Conservation (phyloP, 1,140 invertebrate genomes). For the Vollenhovia emeryi region DNA sequence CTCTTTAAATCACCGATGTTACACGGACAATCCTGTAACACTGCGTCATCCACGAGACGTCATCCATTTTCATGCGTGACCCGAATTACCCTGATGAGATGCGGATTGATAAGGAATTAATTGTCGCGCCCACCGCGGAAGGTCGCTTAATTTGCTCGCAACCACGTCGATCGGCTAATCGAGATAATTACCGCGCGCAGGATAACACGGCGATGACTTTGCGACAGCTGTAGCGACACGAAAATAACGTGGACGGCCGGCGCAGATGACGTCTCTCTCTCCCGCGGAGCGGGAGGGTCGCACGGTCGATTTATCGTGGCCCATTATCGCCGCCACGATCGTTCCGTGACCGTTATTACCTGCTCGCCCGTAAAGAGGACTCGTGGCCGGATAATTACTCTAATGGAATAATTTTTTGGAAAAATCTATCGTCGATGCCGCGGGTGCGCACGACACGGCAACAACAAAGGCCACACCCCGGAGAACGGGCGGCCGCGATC, state of each 20-base stretch:
- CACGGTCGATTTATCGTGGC: slow-evolving; percentile 76
- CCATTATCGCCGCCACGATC: slow-evolving; percentile 74
- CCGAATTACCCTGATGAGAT: slow-evolving; percentile 38
- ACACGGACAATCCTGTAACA: neutral
- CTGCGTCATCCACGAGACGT: slow-evolving; percentile 19
- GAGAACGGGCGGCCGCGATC: slow-evolving; percentile 15
- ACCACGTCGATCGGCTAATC: slow-evolving; percentile 65
- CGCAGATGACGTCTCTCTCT: slow-evolving; percentile 41
- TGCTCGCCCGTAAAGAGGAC: slow-evolving; percentile 59
- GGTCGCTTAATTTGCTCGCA: slow-evolving; percentile 62
- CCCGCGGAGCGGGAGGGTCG: neutral
- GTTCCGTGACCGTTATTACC: slow-evolving; percentile 80
- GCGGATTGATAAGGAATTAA: slow-evolving; percentile 66
- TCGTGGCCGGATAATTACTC: slow-evolving; percentile 78
- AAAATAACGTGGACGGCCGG: slow-evolving; percentile 7
- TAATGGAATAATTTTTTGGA: slow-evolving; percentile 80
- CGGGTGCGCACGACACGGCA: slow-evolving; percentile 24
- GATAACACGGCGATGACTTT: slow-evolving; percentile 63
- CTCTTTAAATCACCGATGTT: slow-evolving; percentile 26
- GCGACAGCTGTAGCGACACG: slow-evolving; percentile 57
- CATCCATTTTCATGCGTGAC: slow-evolving; percentile 1
- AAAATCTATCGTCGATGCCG: slow-evolving; percentile 67
- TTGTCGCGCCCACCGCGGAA: slow-evolving; percentile 52
- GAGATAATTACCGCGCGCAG: slow-evolving; percentile 68
- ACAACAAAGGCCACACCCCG: slow-evolving; percentile 60